These are phyloP conservation scores for Neotragus moschatus DNA, from an alignment of 2,113 vertebrate species.

Conservation along the genomic window DNA sequence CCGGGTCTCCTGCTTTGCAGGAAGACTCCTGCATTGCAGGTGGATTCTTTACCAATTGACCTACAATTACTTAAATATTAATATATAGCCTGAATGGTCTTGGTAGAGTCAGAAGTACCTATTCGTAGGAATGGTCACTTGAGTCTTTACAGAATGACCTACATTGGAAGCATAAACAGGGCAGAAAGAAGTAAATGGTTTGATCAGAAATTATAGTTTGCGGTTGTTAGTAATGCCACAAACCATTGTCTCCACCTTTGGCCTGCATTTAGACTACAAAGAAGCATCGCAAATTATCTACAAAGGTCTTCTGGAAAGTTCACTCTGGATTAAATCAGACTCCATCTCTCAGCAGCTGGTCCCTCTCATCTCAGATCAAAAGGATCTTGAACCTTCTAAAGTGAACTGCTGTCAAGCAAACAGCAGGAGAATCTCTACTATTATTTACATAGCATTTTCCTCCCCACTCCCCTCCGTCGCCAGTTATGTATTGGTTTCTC, in stretches of 20 bases:
- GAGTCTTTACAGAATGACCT: neutral
- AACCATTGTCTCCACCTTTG: constrained; percentile 2
- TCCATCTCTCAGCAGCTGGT: constrained; percentile 62
- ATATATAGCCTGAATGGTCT: neutral
- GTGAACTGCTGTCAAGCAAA: constrained; percentile 58
- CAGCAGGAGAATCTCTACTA: constrained; percentile 65
- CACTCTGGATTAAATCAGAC: constrained; percentile 54
- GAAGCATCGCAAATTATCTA: constrained; percentile 47
- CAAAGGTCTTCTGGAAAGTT: constrained; percentile 48
- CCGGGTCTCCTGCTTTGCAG: neutral
- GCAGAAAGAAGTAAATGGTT: neutral
- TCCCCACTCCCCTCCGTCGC: neutral
- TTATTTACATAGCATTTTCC: constrained; percentile 66
- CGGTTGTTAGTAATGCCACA: neutral
- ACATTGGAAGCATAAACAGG: neutral
- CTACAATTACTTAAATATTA: neutral
- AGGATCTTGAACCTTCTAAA: constrained; percentile 56
- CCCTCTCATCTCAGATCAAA: constrained; percentile 73
- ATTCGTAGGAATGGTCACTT: neutral
- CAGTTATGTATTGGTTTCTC: constrained; percentile 47
- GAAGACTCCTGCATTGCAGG: neutral
- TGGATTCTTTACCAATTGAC: neutral
- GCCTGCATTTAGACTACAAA: constrained; percentile 47
- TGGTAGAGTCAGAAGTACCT: neutral
- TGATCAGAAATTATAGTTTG: neutral